These are phyloP conservation scores for Schizotus pectinicornis DNA, from an alignment of 2,888 invertebrate species.

Conservation along the genomic window DNA sequence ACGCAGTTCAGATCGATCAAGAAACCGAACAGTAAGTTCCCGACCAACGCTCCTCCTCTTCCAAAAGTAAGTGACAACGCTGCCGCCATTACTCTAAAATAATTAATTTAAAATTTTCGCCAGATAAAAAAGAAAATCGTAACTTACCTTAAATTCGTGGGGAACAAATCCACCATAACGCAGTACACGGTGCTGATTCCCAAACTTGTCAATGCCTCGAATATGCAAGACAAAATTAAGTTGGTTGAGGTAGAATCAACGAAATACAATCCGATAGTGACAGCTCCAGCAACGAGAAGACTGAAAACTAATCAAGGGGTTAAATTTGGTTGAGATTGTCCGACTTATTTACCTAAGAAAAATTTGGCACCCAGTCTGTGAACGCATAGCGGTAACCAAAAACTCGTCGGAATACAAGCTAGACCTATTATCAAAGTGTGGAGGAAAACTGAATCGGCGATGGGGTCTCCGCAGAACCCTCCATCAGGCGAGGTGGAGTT, in stretches of 20 bases:
- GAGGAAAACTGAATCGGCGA: constrained; percentile 72
- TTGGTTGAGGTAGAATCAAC: constrained; percentile 75
- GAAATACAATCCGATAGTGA: constrained; percentile 77
- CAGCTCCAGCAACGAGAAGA: constrained; percentile 73
- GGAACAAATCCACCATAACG: constrained; percentile 81
- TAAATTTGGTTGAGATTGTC: neutral
- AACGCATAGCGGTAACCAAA: constrained; percentile 79
- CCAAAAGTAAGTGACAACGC: constrained; percentile 80
- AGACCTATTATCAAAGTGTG: constrained; percentile 81
- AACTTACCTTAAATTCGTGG: constrained; percentile 77
- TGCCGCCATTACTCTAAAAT: constrained; percentile 79
- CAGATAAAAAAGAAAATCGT: neutral
- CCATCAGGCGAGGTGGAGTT: constrained; percentile 53
- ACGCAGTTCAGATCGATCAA: constrained; percentile 81
- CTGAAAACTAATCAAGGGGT: constrained; percentile 69
- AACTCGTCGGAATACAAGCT: constrained; percentile 80
- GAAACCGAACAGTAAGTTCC: constrained; percentile 79
- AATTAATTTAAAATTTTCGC: neutral
- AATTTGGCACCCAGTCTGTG: constrained; percentile 82
- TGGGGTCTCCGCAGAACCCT: constrained; percentile 68
- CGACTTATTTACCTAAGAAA: constrained; percentile 72
- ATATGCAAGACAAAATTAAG: constrained; percentile 76
- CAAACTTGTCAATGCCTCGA: constrained; percentile 80
- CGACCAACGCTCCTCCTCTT: constrained; percentile 76
- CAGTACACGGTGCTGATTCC: constrained; percentile 82